Evolutionary conservation across 2,797 vertebrate genomes (phyloP).

Genomic region (Scomberomorus guttatus): DNA sequence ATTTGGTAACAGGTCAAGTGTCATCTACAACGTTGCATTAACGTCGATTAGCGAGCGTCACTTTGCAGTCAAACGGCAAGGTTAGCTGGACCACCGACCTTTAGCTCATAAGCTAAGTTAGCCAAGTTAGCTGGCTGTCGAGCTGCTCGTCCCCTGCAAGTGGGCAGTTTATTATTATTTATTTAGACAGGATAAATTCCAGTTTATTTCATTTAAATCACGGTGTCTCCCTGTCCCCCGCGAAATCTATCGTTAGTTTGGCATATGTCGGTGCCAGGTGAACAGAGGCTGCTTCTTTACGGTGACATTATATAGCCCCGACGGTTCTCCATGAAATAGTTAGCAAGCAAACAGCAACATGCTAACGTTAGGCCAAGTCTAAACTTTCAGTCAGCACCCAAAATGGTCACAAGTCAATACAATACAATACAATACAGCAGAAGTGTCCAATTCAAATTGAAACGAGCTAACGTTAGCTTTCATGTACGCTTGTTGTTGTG

Average conservation of each 20-base stretch:
- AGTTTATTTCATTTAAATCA: neutral
- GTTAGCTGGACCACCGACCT: slow-evolving; percentile 76
- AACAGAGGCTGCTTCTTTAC: slow-evolving; percentile 31
- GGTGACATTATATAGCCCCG: slow-evolving; percentile 54
- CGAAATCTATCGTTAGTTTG: neutral
- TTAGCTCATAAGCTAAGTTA: slow-evolving; percentile 73
- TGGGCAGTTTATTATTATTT: neutral
- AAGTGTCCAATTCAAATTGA: neutral
- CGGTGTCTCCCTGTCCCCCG: rapidly evolving
- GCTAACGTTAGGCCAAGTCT: slow-evolving; percentile 41
- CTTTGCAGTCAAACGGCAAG: slow-evolving; percentile 61
- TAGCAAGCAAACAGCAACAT: slow-evolving; percentile 40
- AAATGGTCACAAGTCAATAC: neutral
- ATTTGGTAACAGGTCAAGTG: neutral
- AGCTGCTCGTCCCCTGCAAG: slow-evolving; percentile 7
- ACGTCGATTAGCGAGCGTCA: slow-evolving; percentile 10
- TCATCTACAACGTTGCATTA: neutral
- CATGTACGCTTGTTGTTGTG: slow-evolving; percentile 74
- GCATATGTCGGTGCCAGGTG: slow-evolving; percentile 45
- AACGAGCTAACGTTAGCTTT: slow-evolving; percentile 55
- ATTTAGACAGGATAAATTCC: neutral
- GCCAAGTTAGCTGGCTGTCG: slow-evolving; percentile 60
- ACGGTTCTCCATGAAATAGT: slow-evolving; percentile 42
- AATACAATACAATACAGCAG: too few species aligned
- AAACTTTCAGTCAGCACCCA: slow-evolving; percentile 3